Percentiles rank a stretch among this genome's conserved stretches.
These are phyloP conservation scores for Columba janthina DNA, from an alignment of 2,113 vertebrate genomes.

Conservation along the genomic window DNA sequence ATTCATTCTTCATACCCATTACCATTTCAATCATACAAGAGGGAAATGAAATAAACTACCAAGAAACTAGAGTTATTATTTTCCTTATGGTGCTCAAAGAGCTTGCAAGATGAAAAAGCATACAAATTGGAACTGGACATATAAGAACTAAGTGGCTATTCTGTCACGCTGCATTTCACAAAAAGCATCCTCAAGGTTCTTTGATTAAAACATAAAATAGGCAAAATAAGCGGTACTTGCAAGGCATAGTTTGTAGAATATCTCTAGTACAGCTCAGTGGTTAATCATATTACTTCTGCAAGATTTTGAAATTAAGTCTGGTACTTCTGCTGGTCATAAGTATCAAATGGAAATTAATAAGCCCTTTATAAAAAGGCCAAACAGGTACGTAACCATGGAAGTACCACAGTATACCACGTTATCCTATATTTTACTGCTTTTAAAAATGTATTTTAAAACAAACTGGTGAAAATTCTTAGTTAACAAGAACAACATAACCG, in stretches of 20 bases:
- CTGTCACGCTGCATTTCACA: slow-evolving; percentile 13
- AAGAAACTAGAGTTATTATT: slow-evolving; percentile 17
- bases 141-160: slow-evolving; percentile 14
- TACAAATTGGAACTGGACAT: slow-evolving; percentile 1
- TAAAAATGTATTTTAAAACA: not conserved
- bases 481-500: not conserved
- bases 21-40: not conserved
- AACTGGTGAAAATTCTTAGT: not conserved
- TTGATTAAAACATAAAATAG: slow-evolving; percentile 38
- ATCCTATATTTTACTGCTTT: not conserved
- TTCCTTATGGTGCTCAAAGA: slow-evolving; percentile 8
- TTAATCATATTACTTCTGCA: not conserved
- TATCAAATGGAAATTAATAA: not conserved
- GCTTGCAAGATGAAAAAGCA: slow-evolving; percentile 1
- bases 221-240: not conserved
- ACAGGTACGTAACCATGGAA: not conserved
- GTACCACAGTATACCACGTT: not conserved
- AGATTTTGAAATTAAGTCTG: not conserved
- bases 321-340: not conserved
- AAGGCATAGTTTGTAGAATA: not conserved
- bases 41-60: slow-evolving; percentile 4
- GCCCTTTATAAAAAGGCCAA: not conserved
- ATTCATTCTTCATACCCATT: slow-evolving; percentile 21
- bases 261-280: not conserved
- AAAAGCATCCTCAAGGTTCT: slow-evolving; percentile 8